phyloP scores from a whole-genome alignment of 2,888 invertebrate species.

The Sphaerophoria taeniata region DNA sequence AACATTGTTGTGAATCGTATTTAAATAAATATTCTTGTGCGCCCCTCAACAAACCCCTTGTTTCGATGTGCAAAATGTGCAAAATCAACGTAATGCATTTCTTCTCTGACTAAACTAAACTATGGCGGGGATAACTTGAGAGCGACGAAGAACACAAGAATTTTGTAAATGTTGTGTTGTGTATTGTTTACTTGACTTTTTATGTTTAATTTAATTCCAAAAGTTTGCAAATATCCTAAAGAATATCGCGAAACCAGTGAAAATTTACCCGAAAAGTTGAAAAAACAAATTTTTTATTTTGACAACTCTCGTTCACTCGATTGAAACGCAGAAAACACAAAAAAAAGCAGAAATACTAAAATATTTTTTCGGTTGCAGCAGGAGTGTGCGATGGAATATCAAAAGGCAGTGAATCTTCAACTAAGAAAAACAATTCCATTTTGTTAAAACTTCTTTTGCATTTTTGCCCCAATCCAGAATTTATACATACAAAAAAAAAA shows the following conservation, averaged over 20 bases:
- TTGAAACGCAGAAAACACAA: conserved; percentile 72
- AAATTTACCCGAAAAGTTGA: conserved; percentile 46
- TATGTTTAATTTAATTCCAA: conserved; percentile 56
- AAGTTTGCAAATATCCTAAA: conserved; percentile 64
- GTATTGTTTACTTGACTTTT: conserved; percentile 76
- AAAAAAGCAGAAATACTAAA: conserved; percentile 57
- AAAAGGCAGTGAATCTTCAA: conserved; percentile 60
- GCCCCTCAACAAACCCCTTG: conserved; percentile 45
- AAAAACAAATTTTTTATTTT: conserved; percentile 71
- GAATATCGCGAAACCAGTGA: conserved; percentile 56
- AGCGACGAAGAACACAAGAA: conserved; percentile 56
- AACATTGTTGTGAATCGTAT: conserved; percentile 60
- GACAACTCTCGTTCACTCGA: conserved; percentile 62
- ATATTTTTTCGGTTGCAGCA: conserved; percentile 71
- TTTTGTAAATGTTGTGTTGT: conserved; percentile 66
- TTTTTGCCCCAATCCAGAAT: conserved; percentile 22
- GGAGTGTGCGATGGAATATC: conserved; percentile 39
- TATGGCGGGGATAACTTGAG: conserved; percentile 78
- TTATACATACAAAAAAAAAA: conserved; percentile 55
- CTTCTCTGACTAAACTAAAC: conserved; percentile 74
- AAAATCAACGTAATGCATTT: conserved; percentile 74
- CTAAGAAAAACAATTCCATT: conserved; percentile 46
- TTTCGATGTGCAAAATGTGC: conserved; percentile 70
- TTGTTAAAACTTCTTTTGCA: conserved; percentile 51
- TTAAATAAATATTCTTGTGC: conserved; percentile 54